Base-by-base conservation (phyloP, 2,888 invertebrate species). In the Scotopteryx bipunctaria region DNA sequence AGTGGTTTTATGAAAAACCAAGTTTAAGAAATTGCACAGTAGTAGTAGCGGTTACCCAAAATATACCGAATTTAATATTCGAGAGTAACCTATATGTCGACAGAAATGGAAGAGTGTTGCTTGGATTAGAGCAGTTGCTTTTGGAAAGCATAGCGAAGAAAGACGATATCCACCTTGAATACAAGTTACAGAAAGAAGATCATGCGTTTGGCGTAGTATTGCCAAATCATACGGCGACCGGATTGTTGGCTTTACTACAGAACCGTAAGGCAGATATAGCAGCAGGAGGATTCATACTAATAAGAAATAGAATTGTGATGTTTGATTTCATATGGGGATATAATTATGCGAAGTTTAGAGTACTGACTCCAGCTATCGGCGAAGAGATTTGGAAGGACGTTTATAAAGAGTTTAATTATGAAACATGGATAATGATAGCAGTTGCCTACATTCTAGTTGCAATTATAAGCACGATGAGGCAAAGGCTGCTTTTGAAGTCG, bases 261-360 rank as follows among this genome's bases (percentile, higher is more conserved):
- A 64, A 50, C 14, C 59, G 67, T 40, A 59, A 68, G 51, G 77
- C 71, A 3, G 74, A 76, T 32, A 61, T 85, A 15, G 75, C 67
- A 0, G 66, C 67, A 13, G 83, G 83, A 9, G 81, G 79, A 0
- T 76, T 71, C 4, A 33, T 70, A 16, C 57, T 85, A 13, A 76
- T 77, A 21, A 63, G 64, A 53, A 83, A 81, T 48, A 67, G 81
- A 55, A 63, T 72, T 2, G 59, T 76, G 27, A 36, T 74, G 13
- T 83, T 83, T 33, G 83, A 84, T 49, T 82, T 61, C 16, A 56
- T 84, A 19, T 78, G 69, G 67, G 83, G 82, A 5, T 73, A 77
- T 37, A 72, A 68, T 47, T 80, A 72, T 38, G 72, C 64, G 13
- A 47, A 60, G 8, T 71, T 67, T 13, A 57, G 66, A 36, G 35